Conservation (phyloP, 2,113 vertebrate genomes). For the Miniopterus natalensis region DNA sequence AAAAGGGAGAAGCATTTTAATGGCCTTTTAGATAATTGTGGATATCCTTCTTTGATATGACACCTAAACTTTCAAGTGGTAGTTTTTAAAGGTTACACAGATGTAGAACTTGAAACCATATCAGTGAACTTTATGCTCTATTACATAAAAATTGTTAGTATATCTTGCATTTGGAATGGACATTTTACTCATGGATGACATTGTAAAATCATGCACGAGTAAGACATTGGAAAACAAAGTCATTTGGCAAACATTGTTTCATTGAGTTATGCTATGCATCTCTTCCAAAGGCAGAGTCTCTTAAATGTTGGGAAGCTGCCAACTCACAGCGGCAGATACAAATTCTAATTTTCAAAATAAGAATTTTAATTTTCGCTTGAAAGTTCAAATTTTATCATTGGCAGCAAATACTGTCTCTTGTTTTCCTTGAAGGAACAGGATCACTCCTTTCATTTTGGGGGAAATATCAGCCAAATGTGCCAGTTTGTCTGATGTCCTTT, state of each 20-base stretch:
- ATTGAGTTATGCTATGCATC: not conserved
- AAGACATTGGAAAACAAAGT: not conserved
- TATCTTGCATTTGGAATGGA: not conserved
- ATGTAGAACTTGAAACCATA: not conserved
- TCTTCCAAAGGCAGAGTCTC: not conserved
- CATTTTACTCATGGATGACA: not conserved
- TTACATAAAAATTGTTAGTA: not conserved
- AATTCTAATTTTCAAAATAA: not conserved
- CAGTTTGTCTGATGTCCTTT: not conserved
- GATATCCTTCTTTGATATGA: not conserved
- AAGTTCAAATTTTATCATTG: slow-evolving; percentile 15
- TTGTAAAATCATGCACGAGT: slow-evolving; percentile 34
- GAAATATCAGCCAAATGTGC: not conserved
- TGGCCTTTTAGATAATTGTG: not conserved
- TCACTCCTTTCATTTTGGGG: slow-evolving; percentile 1
- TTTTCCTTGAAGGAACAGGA: not conserved
- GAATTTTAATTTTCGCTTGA: slow-evolving; percentile 9
- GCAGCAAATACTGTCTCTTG: not conserved
- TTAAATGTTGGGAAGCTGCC: not conserved
- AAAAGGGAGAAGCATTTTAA: slow-evolving; percentile 2
- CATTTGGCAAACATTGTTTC: slow-evolving; percentile 25
- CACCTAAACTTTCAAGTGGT: not conserved
- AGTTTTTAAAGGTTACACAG: not conserved
- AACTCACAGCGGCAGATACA: not conserved
- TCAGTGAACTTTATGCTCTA: not conserved